Conservation (phyloP, 2,113 vertebrate genomes). For the Muntiacus muntjak region DNA sequence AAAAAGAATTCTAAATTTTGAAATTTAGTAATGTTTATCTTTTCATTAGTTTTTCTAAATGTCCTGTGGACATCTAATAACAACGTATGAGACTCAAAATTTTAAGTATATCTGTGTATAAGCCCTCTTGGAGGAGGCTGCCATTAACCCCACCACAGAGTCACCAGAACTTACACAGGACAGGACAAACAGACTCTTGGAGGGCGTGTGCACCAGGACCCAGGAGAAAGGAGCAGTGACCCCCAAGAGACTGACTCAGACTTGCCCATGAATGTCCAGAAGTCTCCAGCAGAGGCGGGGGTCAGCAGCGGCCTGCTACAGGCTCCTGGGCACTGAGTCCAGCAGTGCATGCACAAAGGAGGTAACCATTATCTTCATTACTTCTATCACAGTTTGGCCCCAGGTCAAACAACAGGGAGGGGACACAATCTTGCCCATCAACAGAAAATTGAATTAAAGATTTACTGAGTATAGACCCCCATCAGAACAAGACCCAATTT, state of each 20-base stretch:
- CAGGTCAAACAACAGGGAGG: neutral
- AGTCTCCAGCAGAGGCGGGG: accelerated
- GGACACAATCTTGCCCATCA: neutral
- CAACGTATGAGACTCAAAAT: neutral
- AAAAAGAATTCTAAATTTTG: neutral
- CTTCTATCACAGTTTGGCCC: neutral
- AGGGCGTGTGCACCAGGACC: neutral
- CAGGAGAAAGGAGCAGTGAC: neutral
- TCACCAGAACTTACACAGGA: neutral
- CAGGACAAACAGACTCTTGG: neutral
- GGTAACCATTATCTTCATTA: neutral
- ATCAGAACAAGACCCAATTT: neutral
- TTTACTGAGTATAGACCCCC: neutral
- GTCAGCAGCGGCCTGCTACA: neutral
- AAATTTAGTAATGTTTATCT: neutral
- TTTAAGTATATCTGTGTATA: neutral
- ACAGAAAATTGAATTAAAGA: neutral
- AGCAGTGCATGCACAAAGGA: neutral
- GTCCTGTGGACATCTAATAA: neutral
- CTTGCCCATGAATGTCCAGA: neutral
- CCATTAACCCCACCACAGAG: neutral
- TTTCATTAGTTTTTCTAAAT: neutral
- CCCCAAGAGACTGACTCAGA: neutral
- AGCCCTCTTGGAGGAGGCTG: neutral
- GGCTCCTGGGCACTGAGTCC: neutral